Evolutionary conservation across 2,888 invertebrate species (phyloP), one percentile per base, ranked within the genome.

Genomic region (Hirtodrosophila duncani): DNA sequence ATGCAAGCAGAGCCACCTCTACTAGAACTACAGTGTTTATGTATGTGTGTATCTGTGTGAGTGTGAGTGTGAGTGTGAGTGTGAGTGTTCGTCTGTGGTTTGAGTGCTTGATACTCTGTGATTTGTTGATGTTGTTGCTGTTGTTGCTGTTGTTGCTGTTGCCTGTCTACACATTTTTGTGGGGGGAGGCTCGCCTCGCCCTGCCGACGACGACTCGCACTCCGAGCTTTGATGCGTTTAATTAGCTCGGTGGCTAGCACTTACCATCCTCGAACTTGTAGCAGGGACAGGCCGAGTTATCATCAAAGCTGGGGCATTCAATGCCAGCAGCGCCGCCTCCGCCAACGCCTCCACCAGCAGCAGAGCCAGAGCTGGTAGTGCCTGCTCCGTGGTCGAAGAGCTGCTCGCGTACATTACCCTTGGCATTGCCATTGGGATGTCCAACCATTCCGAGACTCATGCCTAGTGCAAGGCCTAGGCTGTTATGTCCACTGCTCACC

Each of bases 261-360:
- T 84, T 87, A 91, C 91, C 96, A 88, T 95, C 95, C 88, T 95
- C 95, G 87, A 96, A 94, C 86, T 94, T 94, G 89, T 95, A 96
- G 88, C 96, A 97, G 3, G 95, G 94, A 86, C 96, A 97, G 68
- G 92, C 92, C 27, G 93, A 93, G 86, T 92, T 93, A 78, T 92
- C 91, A 81, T 92, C 90, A 81, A 92, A 89, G 82, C 91, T 92
- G 55, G 94, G 94, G 85, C 94, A 94, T 83, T 92, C 85, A 39
- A 85, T 84, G 49, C 75, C 64, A 13, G 60, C 64, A 38, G 68
- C 60, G 36, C 57, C 62, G 14, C 46, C 77, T 0, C 63, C 66
- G 0, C 51, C 52, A 1, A 41, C 43, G 0, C 10, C 53, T 1
- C 23, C 45, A 2, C 10, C 26, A 13, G 14, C 29, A n/a, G n/a